Base-by-base conservation (phyloP, 2,797 vertebrate genomes). In the Sebastes oblongus region DNA sequence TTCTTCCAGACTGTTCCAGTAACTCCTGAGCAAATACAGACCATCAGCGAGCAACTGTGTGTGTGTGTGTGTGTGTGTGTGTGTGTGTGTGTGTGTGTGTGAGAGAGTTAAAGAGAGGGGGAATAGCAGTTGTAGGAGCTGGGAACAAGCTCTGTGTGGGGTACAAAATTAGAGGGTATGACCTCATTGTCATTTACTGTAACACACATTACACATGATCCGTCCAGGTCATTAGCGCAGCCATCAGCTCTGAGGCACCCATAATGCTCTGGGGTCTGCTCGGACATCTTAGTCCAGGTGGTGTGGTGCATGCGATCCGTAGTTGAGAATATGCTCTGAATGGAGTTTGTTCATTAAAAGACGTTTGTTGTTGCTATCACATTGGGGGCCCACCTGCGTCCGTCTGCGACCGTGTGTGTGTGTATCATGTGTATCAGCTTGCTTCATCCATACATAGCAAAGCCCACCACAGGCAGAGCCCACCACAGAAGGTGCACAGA, bases 401-500 rank as follows among this genome's bases (percentile, higher is more conserved):
- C n/a, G 72, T 80, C 13, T 68, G 52, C 50, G 59, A 67, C 42
- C 52, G 10, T 67, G 52, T 55, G 36, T 77, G 59, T 76, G 50
- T 77, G 59, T 76, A 50, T 87, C 61, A 69, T 79, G 69, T 68
- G 72, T 79, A 62, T 88, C 66, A 86, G 74, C 75, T 81, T 72
- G 67, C 59, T 80, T 84, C 50, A 66, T 34, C 24, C 72, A 58
- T 81, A 78, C 68, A 78, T 80, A 70, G 59, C 58, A 69, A 88
- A 91, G 76, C 84, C 83, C 91, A 90, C 81, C 85, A 87, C 74
- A 89, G 82, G 78, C 86, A 80, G 75, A 91, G 80, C 80, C 84
- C 78, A 89, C 89, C 92, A 93, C 95, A 96, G 94, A 94, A 94
- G 95, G 95, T 93, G 84, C 81, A 83, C 96, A 96, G 94, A 96